phyloP scores from a whole-genome alignment of 2,888 invertebrate genomes.

The Parnassius orleans region DNA sequence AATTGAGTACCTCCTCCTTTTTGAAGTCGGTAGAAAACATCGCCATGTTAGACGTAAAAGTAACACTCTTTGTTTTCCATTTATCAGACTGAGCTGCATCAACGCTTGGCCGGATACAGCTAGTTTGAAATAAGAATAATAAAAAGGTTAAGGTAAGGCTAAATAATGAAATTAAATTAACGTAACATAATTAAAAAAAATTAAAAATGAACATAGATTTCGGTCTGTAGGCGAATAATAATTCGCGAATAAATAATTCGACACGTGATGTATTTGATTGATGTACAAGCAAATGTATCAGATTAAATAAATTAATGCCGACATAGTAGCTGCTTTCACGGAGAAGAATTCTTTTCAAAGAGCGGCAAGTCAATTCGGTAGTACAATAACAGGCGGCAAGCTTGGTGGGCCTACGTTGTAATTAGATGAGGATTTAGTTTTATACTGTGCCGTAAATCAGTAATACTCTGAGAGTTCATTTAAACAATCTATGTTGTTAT shows the following conservation, averaged over 20 bases:
- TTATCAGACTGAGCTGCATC: too few relatives aligned
- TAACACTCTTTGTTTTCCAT: too few relatives aligned
- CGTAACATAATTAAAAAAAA: neutral
- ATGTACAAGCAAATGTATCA: conserved; percentile 64
- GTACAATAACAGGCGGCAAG: conserved; percentile 56
- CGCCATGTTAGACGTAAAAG: too few relatives aligned
- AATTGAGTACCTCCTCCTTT: too few relatives aligned
- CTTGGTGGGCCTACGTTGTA: conserved; percentile 41
- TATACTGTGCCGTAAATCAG: conserved; percentile 23
- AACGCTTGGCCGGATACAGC: too few relatives aligned
- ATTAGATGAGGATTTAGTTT: conserved; percentile 4
- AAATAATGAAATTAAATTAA: too few relatives aligned
- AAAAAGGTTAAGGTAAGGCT: too few relatives aligned
- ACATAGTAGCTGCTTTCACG: conserved; percentile 63
- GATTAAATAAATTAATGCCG: conserved; percentile 66
- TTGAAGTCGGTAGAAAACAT: too few relatives aligned
- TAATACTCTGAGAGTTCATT: conserved; percentile 22
- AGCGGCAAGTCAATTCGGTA: conserved; percentile 66
- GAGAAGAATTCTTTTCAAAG: conserved; percentile 60
- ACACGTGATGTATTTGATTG: conserved; percentile 55
- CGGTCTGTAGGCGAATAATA: conserved; percentile 22
- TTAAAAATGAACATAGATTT: neutral
- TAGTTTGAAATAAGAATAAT: too few relatives aligned
- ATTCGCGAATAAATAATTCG: conserved; percentile 42
- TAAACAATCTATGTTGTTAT: too few relatives aligned